Evolutionary conservation across 2,113 vertebrate genomes (phyloP), one percentile per base, ranked within the genome.

Genomic region (Gobius niger): DNA sequence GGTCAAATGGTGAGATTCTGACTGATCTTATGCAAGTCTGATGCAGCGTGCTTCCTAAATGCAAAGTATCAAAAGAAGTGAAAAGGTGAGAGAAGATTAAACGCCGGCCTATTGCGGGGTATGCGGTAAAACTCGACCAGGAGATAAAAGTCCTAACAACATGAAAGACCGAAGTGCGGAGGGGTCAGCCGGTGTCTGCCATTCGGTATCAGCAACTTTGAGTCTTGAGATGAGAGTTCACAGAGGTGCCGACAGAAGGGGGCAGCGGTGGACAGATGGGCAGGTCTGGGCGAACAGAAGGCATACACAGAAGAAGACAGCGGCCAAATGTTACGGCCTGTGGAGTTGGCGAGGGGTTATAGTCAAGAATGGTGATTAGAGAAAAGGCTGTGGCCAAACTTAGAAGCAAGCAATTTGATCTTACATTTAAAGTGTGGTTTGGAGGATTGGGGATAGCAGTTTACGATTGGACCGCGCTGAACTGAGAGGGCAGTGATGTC

Each of bases 251-350:
- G 44, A 66, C 74, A 72, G 51, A 44, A 68, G 18, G 52, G 53
- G 68, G 49, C 77, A 86, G 75, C 72, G 72, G 63, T 47, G 53
- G 72, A 78, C 84, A 82, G 82, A 82, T 81, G 82, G 78, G 75
- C 63, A 85, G 70, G 78, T 77, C 72, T 62, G 5, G 14, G 73
- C 50, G 68, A 85, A 76, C 79, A 78, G 77, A 74, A 24, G 74
- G 76, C 66, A 61, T 64, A 68, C 68, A 74, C 24, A 56, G 4
- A 64, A 56, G 63, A 53, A 66, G 80, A 81, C 19, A 65, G 59
- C 66, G 76, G 77, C 53, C 78, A 86, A 84, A 83, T 85, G 84
- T 66, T 81, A 69, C 61, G 68, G 59, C 67, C 73, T 7, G 42
- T 59, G 63, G 47, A 72, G 78, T 83, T 62, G 78, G 53, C 64